These are phyloP conservation scores for Dicentrarchus labrax DNA, from an alignment of 2,113 vertebrate genomes.

Conservation along the genomic window DNA sequence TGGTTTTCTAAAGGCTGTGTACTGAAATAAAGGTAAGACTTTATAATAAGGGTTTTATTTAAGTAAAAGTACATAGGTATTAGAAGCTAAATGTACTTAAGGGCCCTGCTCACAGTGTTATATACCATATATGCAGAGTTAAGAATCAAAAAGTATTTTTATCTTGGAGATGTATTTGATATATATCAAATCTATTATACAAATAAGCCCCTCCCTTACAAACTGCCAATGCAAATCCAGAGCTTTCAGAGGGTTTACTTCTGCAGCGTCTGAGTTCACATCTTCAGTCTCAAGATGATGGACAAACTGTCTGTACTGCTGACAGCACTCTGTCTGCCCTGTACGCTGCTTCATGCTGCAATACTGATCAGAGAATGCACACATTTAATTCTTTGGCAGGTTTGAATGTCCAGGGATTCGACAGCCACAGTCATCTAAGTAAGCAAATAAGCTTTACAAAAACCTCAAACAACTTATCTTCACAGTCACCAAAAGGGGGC, in stretches of 20 bases:
- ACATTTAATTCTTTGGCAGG: neutral
- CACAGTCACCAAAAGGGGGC: neutral
- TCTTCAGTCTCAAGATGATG: too few relatives aligned
- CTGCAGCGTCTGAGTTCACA: too few relatives aligned
- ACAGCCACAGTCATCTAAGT: neutral
- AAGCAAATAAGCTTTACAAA: constrained; percentile 7
- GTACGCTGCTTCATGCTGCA: neutral
- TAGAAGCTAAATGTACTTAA: too few relatives aligned
- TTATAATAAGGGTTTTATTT: too few relatives aligned
- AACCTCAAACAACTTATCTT: neutral
- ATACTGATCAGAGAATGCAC: neutral
- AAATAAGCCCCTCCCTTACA: neutral
- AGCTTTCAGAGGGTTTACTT: neutral
- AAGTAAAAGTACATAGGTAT: too few relatives aligned
- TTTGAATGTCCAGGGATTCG: constrained; percentile 26
- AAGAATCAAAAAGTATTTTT: too few relatives aligned
- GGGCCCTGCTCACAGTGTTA: too few relatives aligned
- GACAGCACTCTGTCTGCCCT: constrained; percentile 31
- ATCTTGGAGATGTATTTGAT: neutral
- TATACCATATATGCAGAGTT: too few relatives aligned
- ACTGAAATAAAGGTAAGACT: too few relatives aligned
- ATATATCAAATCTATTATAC: neutral
- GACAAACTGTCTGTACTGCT: constrained; percentile 34
- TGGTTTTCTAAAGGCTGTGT: too few relatives aligned
- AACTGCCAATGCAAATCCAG: constrained; percentile 12